A percentile compares a stretch with the other conserved stretches of the same genome.
phyloP scores from a whole-genome alignment of 2,113 vertebrate species.

The Todiramphus chloris region DNA sequence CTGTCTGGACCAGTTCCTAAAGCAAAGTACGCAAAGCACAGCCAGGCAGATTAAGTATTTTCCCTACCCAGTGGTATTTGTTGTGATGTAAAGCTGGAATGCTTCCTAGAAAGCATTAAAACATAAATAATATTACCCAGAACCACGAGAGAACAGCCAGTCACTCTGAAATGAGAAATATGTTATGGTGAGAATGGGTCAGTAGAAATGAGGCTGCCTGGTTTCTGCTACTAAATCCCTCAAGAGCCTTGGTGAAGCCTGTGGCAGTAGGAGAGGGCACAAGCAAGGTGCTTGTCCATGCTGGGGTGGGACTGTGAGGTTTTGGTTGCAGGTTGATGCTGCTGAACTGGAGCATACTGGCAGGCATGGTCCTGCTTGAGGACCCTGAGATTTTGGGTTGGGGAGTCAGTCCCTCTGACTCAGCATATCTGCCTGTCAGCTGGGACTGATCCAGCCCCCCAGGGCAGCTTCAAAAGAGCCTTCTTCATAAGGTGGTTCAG shows the following conservation, averaged over 20 bases:
- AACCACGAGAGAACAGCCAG: constrained; percentile 21
- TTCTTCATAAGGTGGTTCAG: neutral
- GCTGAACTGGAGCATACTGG: neutral
- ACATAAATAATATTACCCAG: constrained; percentile 67
- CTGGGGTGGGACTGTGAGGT: neutral
- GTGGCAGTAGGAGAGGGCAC: neutral
- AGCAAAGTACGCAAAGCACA: neutral
- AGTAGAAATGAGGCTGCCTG: constrained; percentile 2
- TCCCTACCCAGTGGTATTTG: constrained; percentile 31
- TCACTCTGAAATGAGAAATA: constrained; percentile 19
- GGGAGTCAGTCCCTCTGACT: neutral
- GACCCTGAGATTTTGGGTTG: neutral
- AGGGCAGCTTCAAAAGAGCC: neutral
- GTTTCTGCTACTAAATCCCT: constrained; percentile 5
- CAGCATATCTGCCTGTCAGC: neutral
- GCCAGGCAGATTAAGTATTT: constrained; percentile 40
- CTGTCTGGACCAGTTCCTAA: constrained; percentile 31
- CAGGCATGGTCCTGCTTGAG: neutral
- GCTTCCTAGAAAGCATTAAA: constrained; percentile 68
- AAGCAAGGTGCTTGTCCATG: neutral
- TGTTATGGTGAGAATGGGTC: constrained; percentile 6
- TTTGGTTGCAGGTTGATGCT: accelerated
- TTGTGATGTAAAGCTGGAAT: constrained; percentile 60
- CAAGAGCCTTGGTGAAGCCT: neutral
- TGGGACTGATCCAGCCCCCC: neutral